Percentiles rank a stretch among this genome's conserved stretches.
phyloP scores from a whole-genome alignment of 2,888 invertebrate genomes.

The Eupelmus urozonus region DNA sequence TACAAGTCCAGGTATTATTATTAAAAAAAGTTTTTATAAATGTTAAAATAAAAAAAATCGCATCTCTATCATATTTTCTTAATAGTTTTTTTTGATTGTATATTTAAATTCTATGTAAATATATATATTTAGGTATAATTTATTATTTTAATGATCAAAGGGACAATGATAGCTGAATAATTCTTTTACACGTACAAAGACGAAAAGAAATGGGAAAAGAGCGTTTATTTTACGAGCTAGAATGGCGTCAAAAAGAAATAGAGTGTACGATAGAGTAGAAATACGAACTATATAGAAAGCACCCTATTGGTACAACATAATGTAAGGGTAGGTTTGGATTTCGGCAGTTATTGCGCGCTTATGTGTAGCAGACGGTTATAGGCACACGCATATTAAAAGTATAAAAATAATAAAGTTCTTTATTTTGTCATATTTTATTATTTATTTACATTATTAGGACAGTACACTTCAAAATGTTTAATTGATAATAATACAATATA shows the following conservation, averaged over 20 bases:
- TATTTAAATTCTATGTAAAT: no score
- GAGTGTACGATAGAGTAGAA: neutral
- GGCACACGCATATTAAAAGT: no score
- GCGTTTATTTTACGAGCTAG: neutral
- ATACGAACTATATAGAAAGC: no score
- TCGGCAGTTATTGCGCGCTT: no score
- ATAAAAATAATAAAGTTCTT: no score
- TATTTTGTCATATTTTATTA: neutral
- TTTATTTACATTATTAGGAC: neutral
- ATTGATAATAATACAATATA: no score
- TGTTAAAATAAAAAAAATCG: neutral
- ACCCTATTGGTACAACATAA: no score
- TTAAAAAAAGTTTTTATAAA: neutral
- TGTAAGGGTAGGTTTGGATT: no score
- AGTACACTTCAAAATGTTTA: neutral
- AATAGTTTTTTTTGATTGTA: constrained; percentile 33
- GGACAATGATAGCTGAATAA: neutral
- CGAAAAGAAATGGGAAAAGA: neutral
- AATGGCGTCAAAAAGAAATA: neutral
- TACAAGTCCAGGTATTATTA: constrained; percentile 63
- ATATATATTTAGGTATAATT: no score
- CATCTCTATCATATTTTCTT: neutral
- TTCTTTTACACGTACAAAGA: neutral
- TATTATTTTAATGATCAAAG: no score
- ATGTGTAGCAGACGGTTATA: no score